Conservation (phyloP, 2,113 vertebrate genomes). For the Burhinus bistriatus region DNA sequence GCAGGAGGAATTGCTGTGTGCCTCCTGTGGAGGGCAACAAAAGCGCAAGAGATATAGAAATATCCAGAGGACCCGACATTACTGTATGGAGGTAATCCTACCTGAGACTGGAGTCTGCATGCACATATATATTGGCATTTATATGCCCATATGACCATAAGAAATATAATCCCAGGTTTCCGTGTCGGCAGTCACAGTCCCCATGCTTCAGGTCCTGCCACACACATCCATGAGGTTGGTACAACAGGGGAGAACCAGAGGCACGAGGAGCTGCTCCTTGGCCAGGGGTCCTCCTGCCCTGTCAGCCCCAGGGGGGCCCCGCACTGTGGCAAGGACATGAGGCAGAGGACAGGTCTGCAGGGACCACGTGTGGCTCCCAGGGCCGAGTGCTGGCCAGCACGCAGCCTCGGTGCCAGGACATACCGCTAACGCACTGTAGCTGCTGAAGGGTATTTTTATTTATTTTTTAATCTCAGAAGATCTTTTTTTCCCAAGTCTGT, state of each 20-base stretch:
- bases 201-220: rapidly evolving
- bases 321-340: rapidly evolving
- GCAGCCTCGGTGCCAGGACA: not conserved
- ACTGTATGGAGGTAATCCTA: not conserved
- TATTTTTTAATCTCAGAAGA: not conserved
- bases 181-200: rapidly evolving
- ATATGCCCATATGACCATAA: not conserved
- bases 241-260: rapidly evolving
- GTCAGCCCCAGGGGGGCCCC: not conserved
- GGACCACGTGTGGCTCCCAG: rapidly evolving
- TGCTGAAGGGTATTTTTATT: not conserved
- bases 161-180: not conserved
- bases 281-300: not conserved
- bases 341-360: rapidly evolving
- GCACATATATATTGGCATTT: rapidly evolving
- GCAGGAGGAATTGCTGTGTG: not conserved
- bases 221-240: rapidly evolving
- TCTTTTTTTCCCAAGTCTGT: not conserved
- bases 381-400: not conserved
- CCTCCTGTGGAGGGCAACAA: not conserved
- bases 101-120: not conserved
- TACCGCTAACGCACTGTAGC: rapidly evolving
- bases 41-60: not conserved
- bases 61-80: not conserved
- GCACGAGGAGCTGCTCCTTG: not conserved